phyloP scores from a whole-genome alignment of 2,797 vertebrate genomes.

The Falco biarmicus region DNA sequence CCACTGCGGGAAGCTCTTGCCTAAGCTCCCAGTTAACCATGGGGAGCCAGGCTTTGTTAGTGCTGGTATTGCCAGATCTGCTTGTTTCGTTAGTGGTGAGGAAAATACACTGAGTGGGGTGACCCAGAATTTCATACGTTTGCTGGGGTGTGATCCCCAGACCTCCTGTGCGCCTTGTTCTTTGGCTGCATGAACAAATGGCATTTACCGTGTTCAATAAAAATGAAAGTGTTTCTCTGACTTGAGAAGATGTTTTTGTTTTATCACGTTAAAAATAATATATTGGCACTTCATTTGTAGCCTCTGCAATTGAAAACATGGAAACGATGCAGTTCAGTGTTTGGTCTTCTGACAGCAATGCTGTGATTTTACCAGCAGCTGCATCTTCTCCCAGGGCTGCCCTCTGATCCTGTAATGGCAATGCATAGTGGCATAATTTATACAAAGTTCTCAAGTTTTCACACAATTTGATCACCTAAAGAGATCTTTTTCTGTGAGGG shows the following conservation, averaged over 20 bases:
- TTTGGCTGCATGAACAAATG: not conserved
- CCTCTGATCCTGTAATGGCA: not conserved
- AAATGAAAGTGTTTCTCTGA: not conserved
- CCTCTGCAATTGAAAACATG: not conserved
- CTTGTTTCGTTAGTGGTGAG: not conserved
- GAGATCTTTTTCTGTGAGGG: not conserved
- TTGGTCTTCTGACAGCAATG: not conserved
- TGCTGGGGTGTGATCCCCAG: not conserved
- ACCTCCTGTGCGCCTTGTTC: not conserved
- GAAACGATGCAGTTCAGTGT: not conserved
- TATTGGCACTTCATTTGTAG: not conserved
- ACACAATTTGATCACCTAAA: not conserved
- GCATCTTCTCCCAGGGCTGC: not conserved
- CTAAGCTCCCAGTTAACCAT: not conserved
- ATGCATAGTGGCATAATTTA: not conserved
- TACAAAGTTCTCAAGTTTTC: not conserved
- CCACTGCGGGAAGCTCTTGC: not conserved
- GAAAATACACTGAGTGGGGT: not conserved
- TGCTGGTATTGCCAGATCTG: not conserved
- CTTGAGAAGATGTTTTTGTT: not conserved
- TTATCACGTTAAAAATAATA: not conserved
- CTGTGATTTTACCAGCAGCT: not conserved
- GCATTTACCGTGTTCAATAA: not conserved
- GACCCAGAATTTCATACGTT: accelerated
- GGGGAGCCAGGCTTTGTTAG: not conserved